A percentile compares a stretch with the other conserved stretches of the same genome.
These are phyloP conservation scores for Notoglanidium macrostoma DNA, from an alignment of 2,797 vertebrate species.

Conservation along the genomic window DNA sequence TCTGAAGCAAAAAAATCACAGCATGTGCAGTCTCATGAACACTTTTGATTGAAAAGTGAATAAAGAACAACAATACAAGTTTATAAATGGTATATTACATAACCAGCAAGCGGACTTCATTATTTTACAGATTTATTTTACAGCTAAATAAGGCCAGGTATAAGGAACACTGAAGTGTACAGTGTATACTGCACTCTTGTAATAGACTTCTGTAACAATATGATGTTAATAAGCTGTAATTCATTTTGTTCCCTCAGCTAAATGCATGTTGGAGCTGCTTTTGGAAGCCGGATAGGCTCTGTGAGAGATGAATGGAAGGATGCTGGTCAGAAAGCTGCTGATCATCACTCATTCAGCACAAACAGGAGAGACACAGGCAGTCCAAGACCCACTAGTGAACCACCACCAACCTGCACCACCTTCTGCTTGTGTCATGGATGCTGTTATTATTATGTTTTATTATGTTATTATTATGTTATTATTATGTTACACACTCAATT, in stretches of 20 bases:
- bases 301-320: neutral
- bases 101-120: neutral
- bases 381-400: neutral
- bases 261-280: neutral
- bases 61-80: neutral
- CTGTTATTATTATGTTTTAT: neutral
- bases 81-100: neutral
- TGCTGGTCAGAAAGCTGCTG: neutral
- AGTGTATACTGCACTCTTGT: neutral
- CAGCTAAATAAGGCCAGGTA: neutral
- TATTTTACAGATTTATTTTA: neutral
- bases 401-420: neutral
- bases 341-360: neutral
- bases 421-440: neutral
- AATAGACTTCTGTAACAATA: neutral
- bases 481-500: neutral
- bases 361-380: neutral
- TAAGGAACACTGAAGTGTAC: neutral
- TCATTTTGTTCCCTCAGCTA: neutral
- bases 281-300: neutral
- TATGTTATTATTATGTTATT: too few relatives aligned
- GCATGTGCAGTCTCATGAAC: neutral
- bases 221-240: neutral
- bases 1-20: neutral
- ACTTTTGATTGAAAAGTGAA: neutral